Evolutionary conservation across 2,113 vertebrate species (phyloP).

Genomic region (Psammodynastes pulverulentus): DNA sequence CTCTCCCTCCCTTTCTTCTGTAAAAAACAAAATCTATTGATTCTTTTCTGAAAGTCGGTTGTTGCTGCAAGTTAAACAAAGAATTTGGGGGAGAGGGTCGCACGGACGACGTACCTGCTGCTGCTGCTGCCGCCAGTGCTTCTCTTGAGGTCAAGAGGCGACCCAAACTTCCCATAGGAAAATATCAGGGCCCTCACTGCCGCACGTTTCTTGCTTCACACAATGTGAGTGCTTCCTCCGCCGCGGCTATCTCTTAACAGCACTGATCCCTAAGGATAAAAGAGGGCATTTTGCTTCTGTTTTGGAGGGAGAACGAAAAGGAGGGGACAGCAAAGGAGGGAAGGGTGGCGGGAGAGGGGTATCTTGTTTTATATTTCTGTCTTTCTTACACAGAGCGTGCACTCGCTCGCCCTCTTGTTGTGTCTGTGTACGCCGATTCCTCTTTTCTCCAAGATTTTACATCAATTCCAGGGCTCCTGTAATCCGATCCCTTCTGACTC

Average conservation of each 20-base stretch:
- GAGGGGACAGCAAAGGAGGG: background rate
- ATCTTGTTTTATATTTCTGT: slow-evolving; percentile 24
- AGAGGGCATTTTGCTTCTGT: slow-evolving; percentile 24
- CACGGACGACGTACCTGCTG: slow-evolving; percentile 38
- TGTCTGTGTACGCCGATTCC: slow-evolving; percentile 2
- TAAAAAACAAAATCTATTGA: background rate
- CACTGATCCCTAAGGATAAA: slow-evolving; percentile 18
- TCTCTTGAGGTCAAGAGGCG: background rate
- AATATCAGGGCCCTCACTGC: background rate
- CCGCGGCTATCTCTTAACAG: background rate
- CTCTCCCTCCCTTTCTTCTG: background rate
- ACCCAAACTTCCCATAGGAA: slow-evolving; percentile 7
- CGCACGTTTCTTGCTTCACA: background rate
- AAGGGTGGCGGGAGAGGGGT: background rate
- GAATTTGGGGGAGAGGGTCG: no score
- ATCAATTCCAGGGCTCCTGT: slow-evolving; percentile 68
- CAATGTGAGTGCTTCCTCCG: background rate
- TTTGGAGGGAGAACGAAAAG: background rate
- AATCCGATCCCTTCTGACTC: slow-evolving; percentile 74
- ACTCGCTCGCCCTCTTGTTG: background rate
- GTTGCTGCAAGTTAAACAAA: slow-evolving; percentile 3
- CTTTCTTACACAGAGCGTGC: background rate
- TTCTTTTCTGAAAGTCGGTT: background rate
- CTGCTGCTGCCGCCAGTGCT: slow-evolving; percentile 5
- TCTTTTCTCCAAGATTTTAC: slow-evolving; percentile 42